Base-by-base conservation (phyloP, 1,140 invertebrate species). In the Leptinotarsa texana region DNA sequence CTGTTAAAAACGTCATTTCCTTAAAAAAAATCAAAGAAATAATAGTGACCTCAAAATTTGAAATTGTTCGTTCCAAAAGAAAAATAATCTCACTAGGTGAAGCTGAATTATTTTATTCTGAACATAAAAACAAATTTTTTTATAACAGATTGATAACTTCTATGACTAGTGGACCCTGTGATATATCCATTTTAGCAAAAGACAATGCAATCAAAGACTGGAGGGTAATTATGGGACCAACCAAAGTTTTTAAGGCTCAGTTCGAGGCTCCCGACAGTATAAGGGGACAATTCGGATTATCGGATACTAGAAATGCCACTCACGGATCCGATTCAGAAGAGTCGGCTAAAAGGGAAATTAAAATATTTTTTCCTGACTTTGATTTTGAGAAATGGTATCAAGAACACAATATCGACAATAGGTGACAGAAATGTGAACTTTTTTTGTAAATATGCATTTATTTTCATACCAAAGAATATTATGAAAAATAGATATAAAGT, bases 291-390 rank as follows among this genome's bases (percentile, higher is more conserved):
- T 97, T 92, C 89, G 96, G 96, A 1, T 84, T 97, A 3, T 95
- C 95, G 1, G 96, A 98, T 85, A 97, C 96, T 0, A 92, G 95
- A 83, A 98, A 98, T 88, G 95, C 93, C 21, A 91, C 92, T 66
- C 96, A 98, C 87, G 96, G 96, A 48, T 97, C 95, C 91, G 95
- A 97, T 90, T 96, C 95, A 1, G 81, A 86, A 72, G 87, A 91
- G 83, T 94, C 93, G 42, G 94, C 92, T 3, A 80, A 85, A 77
- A 88, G 89, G 73, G 96, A 98, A 87, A 95, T 96, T 66, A 82
- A 86, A 65, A 92, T 96, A 82, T 92, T 96, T 80, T 96, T 96
- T 84, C 93, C 93, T 27, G 90, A 95, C 18, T 96, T 96, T 83
- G 81, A 91, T 79, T 74, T 84, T 2, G 81, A 87, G 11, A 78